These are phyloP conservation scores for Eristalis pertinax DNA, from an alignment of 2,888 invertebrate genomes.

Conservation along the genomic window DNA sequence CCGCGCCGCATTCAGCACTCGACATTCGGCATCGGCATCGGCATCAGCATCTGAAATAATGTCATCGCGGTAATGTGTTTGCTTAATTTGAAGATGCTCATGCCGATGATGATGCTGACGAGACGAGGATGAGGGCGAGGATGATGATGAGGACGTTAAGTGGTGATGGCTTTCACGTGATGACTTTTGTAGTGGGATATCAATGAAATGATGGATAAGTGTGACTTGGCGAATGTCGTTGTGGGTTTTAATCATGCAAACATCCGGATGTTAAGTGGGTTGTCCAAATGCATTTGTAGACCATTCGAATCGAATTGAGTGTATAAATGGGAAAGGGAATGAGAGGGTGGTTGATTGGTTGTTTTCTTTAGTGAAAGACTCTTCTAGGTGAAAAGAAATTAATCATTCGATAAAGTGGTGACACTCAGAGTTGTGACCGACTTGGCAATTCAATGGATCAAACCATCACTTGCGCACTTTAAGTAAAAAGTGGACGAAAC, in stretches of 20 bases:
- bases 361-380: too few species aligned
- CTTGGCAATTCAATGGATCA: too few species aligned
- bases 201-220: slow-evolving; percentile 37
- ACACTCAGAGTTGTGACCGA: too few species aligned
- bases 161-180: slow-evolving; percentile 44
- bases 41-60: slow-evolving; percentile 62
- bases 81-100: slow-evolving; percentile 60
- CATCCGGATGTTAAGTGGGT: slow-evolving; percentile 32
- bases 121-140: slow-evolving; percentile 26
- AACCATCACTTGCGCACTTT: too few species aligned
- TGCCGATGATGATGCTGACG: slow-evolving; percentile 30
- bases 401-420: too few species aligned
- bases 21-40: slow-evolving; percentile 40
- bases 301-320: background rate
- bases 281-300: background rate
- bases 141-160: slow-evolving; percentile 21
- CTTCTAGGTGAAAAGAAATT: too few species aligned
- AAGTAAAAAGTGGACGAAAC: too few species aligned
- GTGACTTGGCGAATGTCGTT: background rate
- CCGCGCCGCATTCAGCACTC: slow-evolving; percentile 31
- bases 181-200: slow-evolving; percentile 50
- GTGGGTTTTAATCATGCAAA: slow-evolving; percentile 18
- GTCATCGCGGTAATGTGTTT: slow-evolving; percentile 69
- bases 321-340: background rate
- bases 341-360: too few species aligned